A percentile compares a stretch with the other conserved stretches of the same genome.
phyloP scores from a whole-genome alignment of 2,888 invertebrate genomes.

The Cheiracanthium punctorium region DNA sequence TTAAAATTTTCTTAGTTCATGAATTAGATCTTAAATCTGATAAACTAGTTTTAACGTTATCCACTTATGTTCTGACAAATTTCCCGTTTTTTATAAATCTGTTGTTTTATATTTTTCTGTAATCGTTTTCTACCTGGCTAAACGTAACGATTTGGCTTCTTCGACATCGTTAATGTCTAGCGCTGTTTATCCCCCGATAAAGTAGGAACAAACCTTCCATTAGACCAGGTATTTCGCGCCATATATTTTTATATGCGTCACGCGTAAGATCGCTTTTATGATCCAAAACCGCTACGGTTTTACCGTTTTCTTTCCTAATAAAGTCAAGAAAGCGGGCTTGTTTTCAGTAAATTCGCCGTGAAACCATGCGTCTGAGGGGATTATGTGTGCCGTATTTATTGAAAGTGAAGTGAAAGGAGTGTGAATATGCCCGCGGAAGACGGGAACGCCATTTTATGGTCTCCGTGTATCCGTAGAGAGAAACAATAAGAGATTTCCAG shows the following conservation, averaged over 20 bases:
- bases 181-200: neutral
- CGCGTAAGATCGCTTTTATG: neutral
- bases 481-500: too few species aligned
- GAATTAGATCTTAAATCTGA: too few species aligned
- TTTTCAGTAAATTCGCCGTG: neutral
- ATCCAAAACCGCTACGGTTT: neutral
- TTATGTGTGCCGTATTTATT: neutral
- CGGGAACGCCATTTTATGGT: too few species aligned
- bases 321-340: neutral
- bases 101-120: too few species aligned
- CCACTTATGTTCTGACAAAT: too few species aligned
- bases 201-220: neutral
- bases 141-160: neutral
- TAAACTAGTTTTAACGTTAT: too few species aligned
- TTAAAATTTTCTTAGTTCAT: too few species aligned
- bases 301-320: neutral
- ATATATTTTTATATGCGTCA: conserved; percentile 10
- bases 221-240: conserved; percentile 8
- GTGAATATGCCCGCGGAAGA: neutral
- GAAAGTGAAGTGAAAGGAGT: neutral
- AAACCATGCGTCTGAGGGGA: neutral
- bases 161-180: neutral
- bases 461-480: too few species aligned
- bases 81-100: too few species aligned
- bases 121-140: neutral